Conservation (phyloP, 2,888 invertebrate genomes). For the Ptychoptera contaminata region DNA sequence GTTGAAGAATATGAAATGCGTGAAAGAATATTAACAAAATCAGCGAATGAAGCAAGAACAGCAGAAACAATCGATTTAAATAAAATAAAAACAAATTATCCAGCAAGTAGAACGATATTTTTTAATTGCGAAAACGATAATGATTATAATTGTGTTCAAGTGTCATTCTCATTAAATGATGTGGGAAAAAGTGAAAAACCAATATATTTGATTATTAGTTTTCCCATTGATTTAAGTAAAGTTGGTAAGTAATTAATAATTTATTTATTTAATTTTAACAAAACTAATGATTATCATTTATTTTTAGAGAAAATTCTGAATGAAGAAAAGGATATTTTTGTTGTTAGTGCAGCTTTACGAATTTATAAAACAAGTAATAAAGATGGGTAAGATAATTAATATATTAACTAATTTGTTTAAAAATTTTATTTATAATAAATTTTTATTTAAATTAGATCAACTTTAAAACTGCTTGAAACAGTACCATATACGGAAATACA, state of each 20-base stretch:
- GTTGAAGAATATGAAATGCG: no score
- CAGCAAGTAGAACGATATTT: slow-evolving; percentile 29
- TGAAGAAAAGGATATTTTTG: slow-evolving; percentile 30
- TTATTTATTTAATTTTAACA: no score
- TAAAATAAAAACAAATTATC: slow-evolving; percentile 13
- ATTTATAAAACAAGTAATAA: slow-evolving; percentile 21
- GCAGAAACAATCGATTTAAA: not conserved
- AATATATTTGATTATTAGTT: not conserved
- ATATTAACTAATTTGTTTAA: not conserved
- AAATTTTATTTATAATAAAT: not conserved
- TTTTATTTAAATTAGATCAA: slow-evolving; percentile 10
- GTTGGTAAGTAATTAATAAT: not conserved
- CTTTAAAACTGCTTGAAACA: slow-evolving; percentile 19
- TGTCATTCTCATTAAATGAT: not conserved
- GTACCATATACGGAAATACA: slow-evolving; percentile 28
- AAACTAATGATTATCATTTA: not conserved
- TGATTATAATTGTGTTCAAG: not conserved
- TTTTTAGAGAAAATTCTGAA: slow-evolving; percentile 23
- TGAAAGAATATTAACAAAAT: no score
- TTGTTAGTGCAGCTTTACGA: slow-evolving; percentile 21
- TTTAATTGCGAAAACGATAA: slow-evolving; percentile 25
- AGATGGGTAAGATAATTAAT: slow-evolving; percentile 10
- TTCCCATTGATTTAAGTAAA: slow-evolving; percentile 1
- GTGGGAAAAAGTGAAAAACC: not conserved
- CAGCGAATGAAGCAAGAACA: no score